These are phyloP conservation scores for Amphipoea lucens DNA, from an alignment of 2,888 invertebrate species.

Conservation along the genomic window DNA sequence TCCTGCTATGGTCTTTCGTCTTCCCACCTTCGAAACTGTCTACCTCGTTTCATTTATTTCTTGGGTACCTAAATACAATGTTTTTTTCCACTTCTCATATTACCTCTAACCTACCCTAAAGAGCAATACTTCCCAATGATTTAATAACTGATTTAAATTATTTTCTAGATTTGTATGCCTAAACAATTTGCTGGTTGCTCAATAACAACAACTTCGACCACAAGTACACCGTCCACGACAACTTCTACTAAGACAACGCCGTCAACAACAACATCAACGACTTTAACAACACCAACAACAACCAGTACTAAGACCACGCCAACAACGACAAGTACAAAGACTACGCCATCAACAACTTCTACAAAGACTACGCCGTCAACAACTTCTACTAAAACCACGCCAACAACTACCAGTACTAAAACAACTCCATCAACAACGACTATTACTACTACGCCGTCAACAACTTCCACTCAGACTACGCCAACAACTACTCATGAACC, in stretches of 20 bases:
- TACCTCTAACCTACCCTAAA: neutral
- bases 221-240: neutral
- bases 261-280: neutral
- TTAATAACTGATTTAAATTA: neutral
- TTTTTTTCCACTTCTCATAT: neutral
- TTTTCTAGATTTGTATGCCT: constrained; percentile 24
- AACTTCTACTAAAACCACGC: neutral
- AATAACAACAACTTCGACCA: constrained; percentile 6
- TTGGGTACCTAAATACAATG: too few species aligned
- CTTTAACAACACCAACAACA: neutral
- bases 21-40: too few species aligned
- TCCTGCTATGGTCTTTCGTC: too few species aligned
- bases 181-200: constrained; percentile 16
- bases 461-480: neutral
- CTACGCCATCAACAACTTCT: neutral
- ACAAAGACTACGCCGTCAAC: neutral
- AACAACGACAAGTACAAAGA: neutral
- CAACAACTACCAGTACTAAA: neutral
- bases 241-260: neutral
- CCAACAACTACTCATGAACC: neutral
- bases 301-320: neutral
- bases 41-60: too few species aligned
- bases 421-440: neutral
- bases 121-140: neutral
- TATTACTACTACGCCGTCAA: neutral